phyloP scores from a whole-genome alignment of 2,888 invertebrate genomes.

The Trichopoda pennipes region DNA sequence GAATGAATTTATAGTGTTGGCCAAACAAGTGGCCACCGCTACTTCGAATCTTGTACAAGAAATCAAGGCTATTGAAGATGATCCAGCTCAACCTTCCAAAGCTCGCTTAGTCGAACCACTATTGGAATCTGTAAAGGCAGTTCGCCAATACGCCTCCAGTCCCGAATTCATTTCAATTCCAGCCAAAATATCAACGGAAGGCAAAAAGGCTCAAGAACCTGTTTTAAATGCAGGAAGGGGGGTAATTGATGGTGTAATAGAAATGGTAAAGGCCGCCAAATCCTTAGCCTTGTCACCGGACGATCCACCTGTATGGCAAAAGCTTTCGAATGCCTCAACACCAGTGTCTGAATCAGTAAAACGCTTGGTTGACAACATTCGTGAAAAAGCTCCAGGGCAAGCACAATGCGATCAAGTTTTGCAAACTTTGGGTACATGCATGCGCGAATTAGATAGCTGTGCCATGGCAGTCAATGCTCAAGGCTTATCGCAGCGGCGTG shows the following conservation, averaged over 20 bases:
- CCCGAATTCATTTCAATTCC: conserved; percentile 96
- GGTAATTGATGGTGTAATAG: conserved; percentile 92
- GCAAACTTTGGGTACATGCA: conserved; percentile 87
- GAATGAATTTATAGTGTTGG: conserved; percentile 97
- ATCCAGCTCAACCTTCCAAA: conserved; percentile 87
- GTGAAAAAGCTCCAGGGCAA: conserved; percentile 97
- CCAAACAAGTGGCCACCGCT: conserved; percentile 97
- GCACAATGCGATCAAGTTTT: conserved; percentile 94
- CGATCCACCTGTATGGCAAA: conserved; percentile 97
- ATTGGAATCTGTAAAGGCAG: conserved; percentile 93
- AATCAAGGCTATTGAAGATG: conserved; percentile 93
- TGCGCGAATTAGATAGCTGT: conserved; percentile 92
- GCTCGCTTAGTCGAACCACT: conserved; percentile 91
- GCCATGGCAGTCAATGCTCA: conserved; percentile 94
- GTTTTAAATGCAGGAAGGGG: conserved; percentile 90
- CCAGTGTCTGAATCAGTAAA: conserved; percentile 98
- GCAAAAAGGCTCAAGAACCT: conserved; percentile 91
- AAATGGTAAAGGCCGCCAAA: conserved; percentile 95
- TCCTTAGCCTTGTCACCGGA: conserved; percentile 93
- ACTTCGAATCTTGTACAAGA: conserved; percentile 96
- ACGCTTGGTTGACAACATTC: conserved; percentile 93
- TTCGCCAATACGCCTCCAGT: conserved; percentile 95
- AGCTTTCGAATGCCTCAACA: conserved; percentile 95
- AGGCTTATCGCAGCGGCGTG: conserved; percentile 86
- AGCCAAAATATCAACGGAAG: conserved; percentile 93